Evolutionary conservation across 1,140 invertebrate genomes (phyloP).

Genomic region (Acromyrmex echinatior): DNA sequence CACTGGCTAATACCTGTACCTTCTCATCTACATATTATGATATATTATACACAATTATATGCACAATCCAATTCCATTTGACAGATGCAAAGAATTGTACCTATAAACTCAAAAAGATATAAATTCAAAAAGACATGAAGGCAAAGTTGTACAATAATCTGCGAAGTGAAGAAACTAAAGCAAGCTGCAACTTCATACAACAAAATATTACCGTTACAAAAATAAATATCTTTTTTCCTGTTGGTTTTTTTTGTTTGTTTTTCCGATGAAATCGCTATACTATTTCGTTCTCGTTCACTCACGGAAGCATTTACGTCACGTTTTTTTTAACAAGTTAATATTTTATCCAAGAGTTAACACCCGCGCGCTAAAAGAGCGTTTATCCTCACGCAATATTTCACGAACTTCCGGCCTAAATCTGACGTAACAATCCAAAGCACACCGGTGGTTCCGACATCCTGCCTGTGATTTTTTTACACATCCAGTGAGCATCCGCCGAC

Average conservation of each 20-base stretch:
- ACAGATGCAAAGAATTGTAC: not conserved
- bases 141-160: not conserved
- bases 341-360: constrained; percentile 56
- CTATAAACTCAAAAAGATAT: not conserved
- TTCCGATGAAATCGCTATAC: constrained; percentile 11
- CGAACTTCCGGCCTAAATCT: constrained; percentile 62
- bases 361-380: constrained; percentile 49
- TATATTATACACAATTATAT: not conserved
- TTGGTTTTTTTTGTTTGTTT: not conserved
- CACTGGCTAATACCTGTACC: no score
- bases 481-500: constrained; percentile 25
- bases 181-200: not conserved
- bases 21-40: not conserved
- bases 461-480: constrained; percentile 56
- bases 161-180: constrained; percentile 2
- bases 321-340: constrained; percentile 51
- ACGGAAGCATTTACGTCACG: constrained; percentile 26
- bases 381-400: constrained; percentile 60
- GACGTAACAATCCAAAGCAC: constrained; percentile 64
- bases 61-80: not conserved
- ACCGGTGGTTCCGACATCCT: constrained; percentile 35
- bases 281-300: constrained; percentile 11
- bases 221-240: constrained; percentile 30
- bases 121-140: not conserved
- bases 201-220: constrained; percentile 23